phyloP scores from a whole-genome alignment of 2,888 invertebrate genomes.

The Brenthis hecate region DNA sequence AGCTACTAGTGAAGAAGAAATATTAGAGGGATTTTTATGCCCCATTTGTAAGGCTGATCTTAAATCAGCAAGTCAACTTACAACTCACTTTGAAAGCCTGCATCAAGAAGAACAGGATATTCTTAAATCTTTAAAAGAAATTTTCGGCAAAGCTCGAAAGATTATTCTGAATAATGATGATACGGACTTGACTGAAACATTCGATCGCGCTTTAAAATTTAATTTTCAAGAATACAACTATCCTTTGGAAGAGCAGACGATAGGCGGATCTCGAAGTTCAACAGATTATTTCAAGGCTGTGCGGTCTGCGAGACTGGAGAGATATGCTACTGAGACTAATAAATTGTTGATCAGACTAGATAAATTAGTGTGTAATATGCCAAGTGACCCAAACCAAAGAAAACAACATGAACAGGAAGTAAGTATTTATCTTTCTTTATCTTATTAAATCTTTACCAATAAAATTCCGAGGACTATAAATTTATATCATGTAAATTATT shows the following conservation, averaged over 20 bases:
- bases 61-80: constrained; percentile 90
- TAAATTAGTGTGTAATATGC: constrained; percentile 92
- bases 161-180: constrained; percentile 91
- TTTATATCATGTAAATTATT: too few species aligned
- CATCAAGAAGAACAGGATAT: constrained; percentile 95
- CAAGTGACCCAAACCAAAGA: constrained; percentile 86
- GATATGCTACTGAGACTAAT: constrained; percentile 96
- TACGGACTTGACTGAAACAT: constrained; percentile 81
- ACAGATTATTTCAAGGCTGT: constrained; percentile 89
- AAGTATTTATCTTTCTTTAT: constrained; percentile 47
- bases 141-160: constrained; percentile 95
- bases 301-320: constrained; percentile 86
- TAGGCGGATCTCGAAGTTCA: constrained; percentile 85
- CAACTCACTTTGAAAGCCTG: constrained; percentile 93
- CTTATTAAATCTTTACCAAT: background rate
- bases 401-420: constrained; percentile 88
- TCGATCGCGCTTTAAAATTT: constrained; percentile 79
- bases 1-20: constrained; percentile 79
- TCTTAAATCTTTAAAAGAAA: constrained; percentile 89
- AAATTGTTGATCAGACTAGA: constrained; percentile 96
- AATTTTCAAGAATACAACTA: constrained; percentile 64
- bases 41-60: constrained; percentile 96
- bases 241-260: constrained; percentile 78
- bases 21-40: constrained; percentile 96
- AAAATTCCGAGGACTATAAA: too few species aligned